Evolutionary conservation across 2,888 invertebrate species (phyloP).

Genomic region (Chloroclysta siterata): DNA sequence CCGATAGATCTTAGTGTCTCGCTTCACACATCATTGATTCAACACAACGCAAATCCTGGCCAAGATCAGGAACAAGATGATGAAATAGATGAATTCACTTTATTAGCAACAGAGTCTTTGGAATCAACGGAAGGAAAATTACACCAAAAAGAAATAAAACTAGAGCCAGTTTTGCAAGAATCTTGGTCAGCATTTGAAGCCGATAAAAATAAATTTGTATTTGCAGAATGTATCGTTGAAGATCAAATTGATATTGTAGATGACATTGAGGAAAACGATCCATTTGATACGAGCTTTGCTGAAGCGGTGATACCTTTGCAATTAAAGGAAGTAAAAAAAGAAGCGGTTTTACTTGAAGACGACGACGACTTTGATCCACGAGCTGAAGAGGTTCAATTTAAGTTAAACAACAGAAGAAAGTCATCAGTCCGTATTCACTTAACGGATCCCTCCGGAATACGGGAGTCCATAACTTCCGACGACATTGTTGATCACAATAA

Average conservation of each 20-base stretch:
- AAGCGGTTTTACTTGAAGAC: conserved; percentile 69
- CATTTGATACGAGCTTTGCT: conserved; percentile 94
- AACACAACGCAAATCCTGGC: conserved; percentile 67
- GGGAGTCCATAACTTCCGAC: conserved; percentile 84
- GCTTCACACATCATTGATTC: conserved; percentile 82
- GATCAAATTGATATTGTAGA: conserved; percentile 76
- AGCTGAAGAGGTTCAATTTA: conserved; percentile 82
- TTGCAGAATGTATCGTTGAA: conserved; percentile 76
- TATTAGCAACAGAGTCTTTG: conserved; percentile 91
- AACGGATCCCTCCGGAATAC: conserved; percentile 86
- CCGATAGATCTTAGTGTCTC: conserved; percentile 90
- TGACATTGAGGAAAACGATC: conserved; percentile 88
- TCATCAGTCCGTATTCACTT: conserved; percentile 86
- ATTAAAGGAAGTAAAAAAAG: conserved; percentile 75
- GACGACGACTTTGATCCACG: conserved; percentile 87
- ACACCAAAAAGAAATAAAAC: conserved; percentile 69
- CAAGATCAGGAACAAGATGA: conserved; percentile 75
- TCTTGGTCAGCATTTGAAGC: conserved; percentile 89
- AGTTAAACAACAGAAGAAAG: conserved; percentile 74
- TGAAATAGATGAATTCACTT: conserved; percentile 91
- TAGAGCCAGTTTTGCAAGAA: conserved; percentile 76
- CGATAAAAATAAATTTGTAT: conserved; percentile 74
- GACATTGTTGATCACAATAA: conserved; percentile 68
- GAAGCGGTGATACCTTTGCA: conserved; percentile 87
- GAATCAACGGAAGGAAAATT: conserved; percentile 83